Evolutionary conservation across 1,140 invertebrate genomes (phyloP).

Genomic region (Saxidomus purpurata): DNA sequence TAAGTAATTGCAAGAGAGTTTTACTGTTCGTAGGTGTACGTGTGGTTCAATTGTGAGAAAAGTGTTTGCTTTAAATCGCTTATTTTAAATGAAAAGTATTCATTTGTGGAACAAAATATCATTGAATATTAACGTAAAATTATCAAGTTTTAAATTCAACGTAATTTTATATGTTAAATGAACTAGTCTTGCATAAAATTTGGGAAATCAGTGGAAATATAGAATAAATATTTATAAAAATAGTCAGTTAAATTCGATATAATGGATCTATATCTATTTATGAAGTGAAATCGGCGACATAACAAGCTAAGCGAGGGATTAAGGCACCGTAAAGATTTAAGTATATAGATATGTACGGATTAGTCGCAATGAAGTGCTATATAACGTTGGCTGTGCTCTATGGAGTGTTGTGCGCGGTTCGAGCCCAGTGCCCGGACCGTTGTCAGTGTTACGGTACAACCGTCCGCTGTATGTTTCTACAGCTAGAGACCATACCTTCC

Average conservation of each 20-base stretch:
- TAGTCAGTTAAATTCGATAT: not conserved
- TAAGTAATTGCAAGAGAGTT: constrained; percentile 12
- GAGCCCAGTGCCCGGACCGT: constrained; percentile 88
- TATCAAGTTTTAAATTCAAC: not conserved
- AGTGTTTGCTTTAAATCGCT: not conserved
- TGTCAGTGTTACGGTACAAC: constrained; percentile 91
- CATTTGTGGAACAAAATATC: not conserved
- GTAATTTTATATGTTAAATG: not conserved
- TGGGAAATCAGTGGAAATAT: not conserved
- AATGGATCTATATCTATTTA: not conserved
- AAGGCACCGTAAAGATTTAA: not conserved
- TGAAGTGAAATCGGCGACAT: not conserved
- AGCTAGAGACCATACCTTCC: constrained; percentile 89
- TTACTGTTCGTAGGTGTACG: not conserved
- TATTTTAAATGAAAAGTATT: not conserved
- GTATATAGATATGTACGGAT: constrained; percentile 9
- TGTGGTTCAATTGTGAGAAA: not conserved
- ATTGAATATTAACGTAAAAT: too few species aligned
- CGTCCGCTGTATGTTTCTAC: constrained; percentile 92
- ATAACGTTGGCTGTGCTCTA: not conserved
- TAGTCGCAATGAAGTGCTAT: constrained; percentile 10
- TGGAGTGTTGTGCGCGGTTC: not conserved
- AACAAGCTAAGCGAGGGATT: not conserved
- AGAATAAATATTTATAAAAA: not conserved
- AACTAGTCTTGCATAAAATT: not conserved